Base-by-base conservation (phyloP, 1,140 invertebrate genomes). In the Drosophila ananassae region DNA sequence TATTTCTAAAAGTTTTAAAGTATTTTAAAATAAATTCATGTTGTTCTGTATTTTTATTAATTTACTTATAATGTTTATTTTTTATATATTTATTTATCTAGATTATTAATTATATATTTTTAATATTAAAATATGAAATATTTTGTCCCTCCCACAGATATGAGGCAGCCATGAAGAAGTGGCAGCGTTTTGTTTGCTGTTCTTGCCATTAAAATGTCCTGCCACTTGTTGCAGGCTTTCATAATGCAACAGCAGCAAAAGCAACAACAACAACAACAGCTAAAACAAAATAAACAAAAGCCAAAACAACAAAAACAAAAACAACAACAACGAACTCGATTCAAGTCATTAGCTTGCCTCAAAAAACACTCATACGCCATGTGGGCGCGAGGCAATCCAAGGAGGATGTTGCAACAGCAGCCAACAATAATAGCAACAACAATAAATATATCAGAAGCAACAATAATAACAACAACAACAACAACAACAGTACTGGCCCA, bases 211-310 rank as follows among this genome's bases (percentile, higher is more conserved):
- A 77, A 50, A 46, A 80, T 81, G 81, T 44, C 64, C 68, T 73
- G 77, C 73, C 81, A 85, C 81, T 85, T 85, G 81, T 85, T 85
- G 81, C 81, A 84, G 61, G 68, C 68, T 34, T 61, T 68, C 75
- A 74, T 77, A 68, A 83, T 77, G 62, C 78, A 76, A 69, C 73
- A 64, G 41, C 71, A 56, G 8, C 75, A 59, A 7, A 30, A 52
- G 34, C 32, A 51, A 28, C 46, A 28, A 21, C 8, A 41, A 32
- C 1, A 22, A 9, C 10, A 77, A 10, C 54, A 78, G 17, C 17
- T 17, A 17, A 17, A 17, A 17, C 17, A 17, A 17, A 17, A 17
- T 17, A 17, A 25, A n/a, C 30, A 30, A 41, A 21, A 30, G 6
- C 21, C 17, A 17, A 17, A 28, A 28, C 25, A 51, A 47, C 73